Base-by-base conservation (phyloP, 2,888 invertebrate species). In the Alsophila aescularia region DNA sequence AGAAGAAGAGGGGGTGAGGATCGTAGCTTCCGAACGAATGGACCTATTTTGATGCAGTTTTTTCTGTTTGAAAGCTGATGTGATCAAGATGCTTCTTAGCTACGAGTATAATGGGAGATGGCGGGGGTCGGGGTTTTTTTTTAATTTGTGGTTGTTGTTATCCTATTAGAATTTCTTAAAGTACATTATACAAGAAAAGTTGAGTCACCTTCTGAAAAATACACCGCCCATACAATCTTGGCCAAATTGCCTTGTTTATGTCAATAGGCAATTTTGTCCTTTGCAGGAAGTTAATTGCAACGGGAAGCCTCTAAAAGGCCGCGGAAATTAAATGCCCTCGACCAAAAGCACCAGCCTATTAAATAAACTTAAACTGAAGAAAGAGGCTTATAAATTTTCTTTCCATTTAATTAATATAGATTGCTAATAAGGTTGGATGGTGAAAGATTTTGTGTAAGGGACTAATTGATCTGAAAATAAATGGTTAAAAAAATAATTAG, bases 311-410 rank as follows among this genome's bases (percentile, higher is more conserved):
- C 34, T 35, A 13, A 36, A 44, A 45, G 45, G 34, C 10, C 27
- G 24, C 15, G 7, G 36, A 36, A 36, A 36, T 45, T 45, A 36
- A 45, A 45, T 36, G 35, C 27, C 24, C 21, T 45, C 41, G 29
- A 15, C 15, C 45, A 18, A 12, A 36, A 44, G 18, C 13, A 44
- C 36, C 15, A 9, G 10, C 18, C 24, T 15, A 44, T 8, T 44
- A 44, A 36, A n/a, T 24, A 15, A n/a, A 35, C 36, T 21, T 24
- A 44, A 42, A 34, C 27, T 45, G 35, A 34, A 34, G 36, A 27
- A 34, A 34, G 36, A 12, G 27, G 45, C 15, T 35, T 36, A 35
- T 44, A 35, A 35, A 34, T 36, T 36, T 45, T 18, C 31, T 32
- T 42, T 18, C 8, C 15, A 27, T 36, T 36, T 36, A 12, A 36